Conservation (phyloP, 30 jellyfish, hydroid and myxozoan species). For the Aurelia aurita complex sp. Pacific region DNA sequence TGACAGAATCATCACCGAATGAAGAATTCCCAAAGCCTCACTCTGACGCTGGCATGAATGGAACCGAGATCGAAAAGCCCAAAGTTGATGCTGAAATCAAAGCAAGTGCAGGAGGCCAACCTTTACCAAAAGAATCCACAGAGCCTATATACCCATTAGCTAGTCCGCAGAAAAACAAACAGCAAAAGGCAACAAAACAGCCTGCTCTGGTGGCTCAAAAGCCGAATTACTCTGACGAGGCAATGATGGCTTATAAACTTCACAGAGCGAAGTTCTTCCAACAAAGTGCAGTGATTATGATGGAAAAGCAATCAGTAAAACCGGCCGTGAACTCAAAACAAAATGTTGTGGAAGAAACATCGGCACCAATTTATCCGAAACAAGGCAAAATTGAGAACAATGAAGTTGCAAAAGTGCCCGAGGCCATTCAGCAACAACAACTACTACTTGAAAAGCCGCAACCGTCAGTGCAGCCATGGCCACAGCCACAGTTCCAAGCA, state of each 20-base stretch:
- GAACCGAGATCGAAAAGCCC: slow-evolving; percentile 31
- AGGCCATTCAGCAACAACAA: slow-evolving; percentile 1
- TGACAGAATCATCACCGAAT: slow-evolving; percentile 14
- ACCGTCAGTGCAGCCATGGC: slow-evolving; percentile 10
- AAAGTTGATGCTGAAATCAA: neutral
- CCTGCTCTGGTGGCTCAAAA: neutral
- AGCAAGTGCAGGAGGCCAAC: slow-evolving; percentile 6
- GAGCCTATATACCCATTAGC: slow-evolving; percentile 40
- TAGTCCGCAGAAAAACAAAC: neutral
- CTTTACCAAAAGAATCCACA: slow-evolving; percentile 18
- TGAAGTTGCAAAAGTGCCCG: neutral
- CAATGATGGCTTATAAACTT: slow-evolving; percentile 29
- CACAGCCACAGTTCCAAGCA: slow-evolving; percentile 7
- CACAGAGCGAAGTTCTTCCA: slow-evolving; percentile 10
- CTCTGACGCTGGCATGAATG: slow-evolving; percentile 53
- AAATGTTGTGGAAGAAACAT: slow-evolving; percentile 39
- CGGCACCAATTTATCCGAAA: slow-evolving; percentile 39
- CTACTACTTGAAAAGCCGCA: slow-evolving; percentile 33
- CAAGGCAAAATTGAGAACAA: slow-evolving; percentile 17
- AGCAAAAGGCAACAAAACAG: neutral
- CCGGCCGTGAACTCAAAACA: slow-evolving; percentile 1
- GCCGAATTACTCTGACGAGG: slow-evolving; percentile 3
- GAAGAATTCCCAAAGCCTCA: slow-evolving; percentile 50
- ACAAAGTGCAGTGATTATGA: slow-evolving; percentile 23
- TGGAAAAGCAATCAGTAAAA: slow-evolving; percentile 30